Conservation (phyloP, 1,140 invertebrate species). For the Streblospio benedicti region DNA sequence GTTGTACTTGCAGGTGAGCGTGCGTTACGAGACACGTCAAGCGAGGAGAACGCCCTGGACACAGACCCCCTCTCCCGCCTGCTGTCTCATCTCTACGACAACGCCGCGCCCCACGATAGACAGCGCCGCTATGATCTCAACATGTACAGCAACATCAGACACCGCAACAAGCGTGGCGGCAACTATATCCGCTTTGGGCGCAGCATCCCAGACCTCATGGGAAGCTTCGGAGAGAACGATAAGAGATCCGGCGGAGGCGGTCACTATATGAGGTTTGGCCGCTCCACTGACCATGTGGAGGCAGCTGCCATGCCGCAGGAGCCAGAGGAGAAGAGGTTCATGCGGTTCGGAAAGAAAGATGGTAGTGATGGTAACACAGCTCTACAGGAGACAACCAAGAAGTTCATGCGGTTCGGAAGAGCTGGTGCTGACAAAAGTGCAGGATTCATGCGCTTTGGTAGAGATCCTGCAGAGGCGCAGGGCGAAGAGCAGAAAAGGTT, state of each 20-base stretch:
- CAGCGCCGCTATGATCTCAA: too few relatives aligned
- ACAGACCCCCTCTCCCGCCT: too few relatives aligned
- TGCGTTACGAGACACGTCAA: too few relatives aligned
- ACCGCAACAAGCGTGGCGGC: too few relatives aligned
- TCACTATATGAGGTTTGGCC: constrained; percentile 35
- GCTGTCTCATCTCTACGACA: too few relatives aligned
- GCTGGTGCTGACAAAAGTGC: too few relatives aligned
- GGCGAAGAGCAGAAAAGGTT: constrained; percentile 27
- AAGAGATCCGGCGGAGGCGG: background rate
- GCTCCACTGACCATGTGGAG: constrained; percentile 11
- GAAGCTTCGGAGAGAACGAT: background rate
- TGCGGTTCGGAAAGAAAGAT: constrained; percentile 22
- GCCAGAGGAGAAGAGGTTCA: constrained; percentile 26
- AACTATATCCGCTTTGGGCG: background rate
- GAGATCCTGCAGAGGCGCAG: too few relatives aligned
- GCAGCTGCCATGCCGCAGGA: constrained; percentile 13
- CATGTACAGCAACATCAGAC: too few relatives aligned
- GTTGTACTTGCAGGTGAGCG: too few relatives aligned
- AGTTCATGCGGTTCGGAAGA: constrained; percentile 33
- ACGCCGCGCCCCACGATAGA: too few relatives aligned
- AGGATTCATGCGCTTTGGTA: constrained; percentile 20
- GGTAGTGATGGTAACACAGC: constrained; percentile 3
- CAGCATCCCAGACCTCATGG: background rate
- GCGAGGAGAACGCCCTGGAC: too few relatives aligned
- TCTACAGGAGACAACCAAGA: constrained; percentile 21